Evolutionary conservation across 1,140 invertebrate species (phyloP).

Genomic region (Cydia splendana): DNA sequence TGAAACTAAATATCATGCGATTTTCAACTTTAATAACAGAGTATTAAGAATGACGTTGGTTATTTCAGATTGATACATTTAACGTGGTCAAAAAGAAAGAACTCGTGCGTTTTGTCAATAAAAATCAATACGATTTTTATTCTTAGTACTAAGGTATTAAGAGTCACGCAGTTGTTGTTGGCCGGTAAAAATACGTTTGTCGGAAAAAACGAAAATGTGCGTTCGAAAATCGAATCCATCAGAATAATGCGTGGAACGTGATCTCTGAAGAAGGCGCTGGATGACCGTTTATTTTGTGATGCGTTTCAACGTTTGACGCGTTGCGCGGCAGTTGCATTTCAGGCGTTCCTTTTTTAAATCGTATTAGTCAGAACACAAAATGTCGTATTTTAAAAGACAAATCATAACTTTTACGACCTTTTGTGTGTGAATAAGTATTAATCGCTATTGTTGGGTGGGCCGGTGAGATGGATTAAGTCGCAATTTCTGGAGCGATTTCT

Average conservation of each 20-base stretch:
- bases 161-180: neutral
- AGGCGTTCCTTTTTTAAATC: constrained; percentile 46
- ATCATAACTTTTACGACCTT: neutral
- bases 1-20: neutral
- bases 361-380: constrained; percentile 36
- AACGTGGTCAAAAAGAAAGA: neutral
- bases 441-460: constrained; percentile 65
- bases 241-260: constrained; percentile 71
- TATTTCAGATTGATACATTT: neutral
- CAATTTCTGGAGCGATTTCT: constrained; percentile 8
- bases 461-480: constrained; percentile 21
- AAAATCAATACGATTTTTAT: neutral
- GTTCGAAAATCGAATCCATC: constrained; percentile 64
- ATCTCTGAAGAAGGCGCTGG: constrained; percentile 55
- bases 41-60: neutral
- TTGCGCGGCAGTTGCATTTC: constrained; percentile 46
- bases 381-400: neutral
- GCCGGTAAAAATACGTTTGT: neutral
- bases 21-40: neutral
- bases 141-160: neutral
- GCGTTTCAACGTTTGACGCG: constrained; percentile 51
- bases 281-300: constrained; percentile 61
- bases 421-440: constrained; percentile 42
- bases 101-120: constrained; percentile 33
- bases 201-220: constrained; percentile 26